Conservation (phyloP, 2,888 invertebrate species). For the Phyllotreta striolata region DNA sequence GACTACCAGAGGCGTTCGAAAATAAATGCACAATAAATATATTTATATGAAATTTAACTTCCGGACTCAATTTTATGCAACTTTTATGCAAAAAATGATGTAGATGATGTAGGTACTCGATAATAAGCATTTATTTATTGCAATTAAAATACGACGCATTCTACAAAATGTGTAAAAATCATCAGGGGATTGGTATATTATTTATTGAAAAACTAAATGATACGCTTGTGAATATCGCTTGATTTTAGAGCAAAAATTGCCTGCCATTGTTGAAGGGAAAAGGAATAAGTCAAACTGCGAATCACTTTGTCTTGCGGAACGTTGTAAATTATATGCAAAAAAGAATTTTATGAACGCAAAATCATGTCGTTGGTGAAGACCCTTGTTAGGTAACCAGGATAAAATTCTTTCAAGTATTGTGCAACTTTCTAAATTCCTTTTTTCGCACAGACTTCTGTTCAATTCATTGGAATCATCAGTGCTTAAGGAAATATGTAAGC, state of each 20-base stretch:
- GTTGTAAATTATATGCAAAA: slow-evolving; percentile 50
- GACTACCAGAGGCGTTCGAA: slow-evolving; percentile 12
- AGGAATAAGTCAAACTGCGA: slow-evolving; percentile 46
- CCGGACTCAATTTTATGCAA: too few species aligned
- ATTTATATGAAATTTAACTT: too few species aligned
- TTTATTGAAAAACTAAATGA: neutral
- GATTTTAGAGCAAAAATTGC: slow-evolving; percentile 28
- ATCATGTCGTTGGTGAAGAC: slow-evolving; percentile 43
- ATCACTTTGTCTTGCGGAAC: slow-evolving; percentile 43
- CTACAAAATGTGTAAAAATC: neutral
- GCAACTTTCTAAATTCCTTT: slow-evolving; percentile 26
- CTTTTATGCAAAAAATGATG: too few species aligned
- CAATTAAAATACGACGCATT: too few species aligned
- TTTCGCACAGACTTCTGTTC: slow-evolving; percentile 4
- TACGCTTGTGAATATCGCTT: neutral
- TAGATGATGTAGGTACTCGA: too few species aligned
- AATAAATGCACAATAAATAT: too few species aligned
- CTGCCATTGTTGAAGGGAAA: slow-evolving; percentile 40
- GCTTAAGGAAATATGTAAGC: too few species aligned
- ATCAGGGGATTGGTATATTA: neutral
- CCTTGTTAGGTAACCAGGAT: slow-evolving; percentile 37
- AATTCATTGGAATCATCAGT: neutral
- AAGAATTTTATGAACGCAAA: slow-evolving; percentile 48
- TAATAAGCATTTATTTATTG: too few species aligned
- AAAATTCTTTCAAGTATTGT: slow-evolving; percentile 38